Evolutionary conservation across 2,113 vertebrate species (phyloP).

Genomic region (Megatriorchis doriae): DNA sequence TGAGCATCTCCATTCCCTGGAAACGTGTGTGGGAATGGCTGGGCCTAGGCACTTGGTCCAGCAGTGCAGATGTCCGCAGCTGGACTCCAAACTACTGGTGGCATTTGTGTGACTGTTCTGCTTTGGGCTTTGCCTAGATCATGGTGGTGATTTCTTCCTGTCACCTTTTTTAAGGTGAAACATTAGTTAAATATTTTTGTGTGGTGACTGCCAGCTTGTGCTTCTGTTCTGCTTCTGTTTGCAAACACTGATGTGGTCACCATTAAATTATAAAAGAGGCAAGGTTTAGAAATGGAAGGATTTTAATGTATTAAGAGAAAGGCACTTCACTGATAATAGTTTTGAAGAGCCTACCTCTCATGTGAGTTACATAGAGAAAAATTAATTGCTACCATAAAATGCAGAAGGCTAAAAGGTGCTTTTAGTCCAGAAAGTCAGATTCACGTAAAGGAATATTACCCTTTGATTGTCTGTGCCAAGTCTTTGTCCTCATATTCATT

Average conservation of each 20-base stretch:
- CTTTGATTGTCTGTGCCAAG: neutral
- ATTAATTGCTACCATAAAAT: slow-evolving; percentile 12
- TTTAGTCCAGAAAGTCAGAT: slow-evolving; percentile 35
- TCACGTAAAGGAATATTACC: neutral
- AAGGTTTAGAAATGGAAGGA: neutral
- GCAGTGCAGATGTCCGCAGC: neutral
- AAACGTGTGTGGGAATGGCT: neutral
- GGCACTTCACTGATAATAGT: slow-evolving; percentile 17
- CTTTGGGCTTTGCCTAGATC: neutral
- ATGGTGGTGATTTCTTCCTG: neutral
- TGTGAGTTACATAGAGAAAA: slow-evolving; percentile 9
- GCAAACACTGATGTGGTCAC: neutral
- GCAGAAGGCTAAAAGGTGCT: neutral
- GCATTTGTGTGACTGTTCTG: neutral
- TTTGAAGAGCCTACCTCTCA: neutral
- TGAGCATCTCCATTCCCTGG: neutral
- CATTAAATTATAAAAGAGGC: neutral
- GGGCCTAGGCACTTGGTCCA: neutral
- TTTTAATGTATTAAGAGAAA: slow-evolving; percentile 27
- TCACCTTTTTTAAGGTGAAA: neutral
- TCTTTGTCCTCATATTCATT: neutral
- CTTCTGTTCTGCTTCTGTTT: neutral
- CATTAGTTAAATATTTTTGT: neutral
- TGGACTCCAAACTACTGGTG: neutral
- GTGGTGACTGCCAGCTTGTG: neutral